Evolutionary conservation across 2,888 invertebrate species (phyloP).

Genomic region (Nymphalis c-album): DNA sequence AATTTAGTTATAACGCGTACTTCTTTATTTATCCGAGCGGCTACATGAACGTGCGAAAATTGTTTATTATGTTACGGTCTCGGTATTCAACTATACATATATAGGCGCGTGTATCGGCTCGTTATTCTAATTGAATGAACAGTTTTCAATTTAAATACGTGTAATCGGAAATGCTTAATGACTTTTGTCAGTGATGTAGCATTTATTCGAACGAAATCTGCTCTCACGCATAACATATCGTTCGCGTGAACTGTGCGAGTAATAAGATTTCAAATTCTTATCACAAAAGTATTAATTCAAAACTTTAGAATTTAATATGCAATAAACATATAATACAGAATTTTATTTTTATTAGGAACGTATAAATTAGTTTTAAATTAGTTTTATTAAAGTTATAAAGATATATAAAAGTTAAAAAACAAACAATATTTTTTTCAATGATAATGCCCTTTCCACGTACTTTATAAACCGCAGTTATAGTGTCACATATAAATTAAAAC

Average conservation of each 20-base stretch:
- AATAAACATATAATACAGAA: no score
- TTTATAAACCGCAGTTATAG: not conserved
- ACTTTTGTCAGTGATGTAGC: slow-evolving; percentile 35
- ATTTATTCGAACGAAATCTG: slow-evolving; percentile 27
- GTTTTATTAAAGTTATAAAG: not conserved
- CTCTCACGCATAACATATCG: slow-evolving; percentile 32
- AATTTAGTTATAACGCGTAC: slow-evolving; percentile 69
- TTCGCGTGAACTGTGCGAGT: slow-evolving; percentile 5
- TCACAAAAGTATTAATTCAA: not conserved
- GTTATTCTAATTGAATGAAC: slow-evolving; percentile 53
- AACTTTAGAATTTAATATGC: not conserved
- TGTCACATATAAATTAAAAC: slow-evolving; percentile 21
- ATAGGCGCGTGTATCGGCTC: slow-evolving; percentile 36
- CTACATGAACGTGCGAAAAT: slow-evolving; percentile 68
- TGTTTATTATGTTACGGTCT: slow-evolving; percentile 52
- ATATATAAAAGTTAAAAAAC: not conserved
- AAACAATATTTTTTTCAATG: not conserved
- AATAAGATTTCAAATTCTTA: not conserved
- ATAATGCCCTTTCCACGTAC: not conserved
- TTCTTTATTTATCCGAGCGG: slow-evolving; percentile 53
- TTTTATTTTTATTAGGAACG: no score
- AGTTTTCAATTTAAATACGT: slow-evolving; percentile 46
- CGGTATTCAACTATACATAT: slow-evolving; percentile 51
- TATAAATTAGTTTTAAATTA: no score
- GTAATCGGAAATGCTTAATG: slow-evolving; percentile 43